These are phyloP conservation scores for Stegostoma tigrinum DNA, from an alignment of 2,113 vertebrate genomes.

Conservation along the genomic window DNA sequence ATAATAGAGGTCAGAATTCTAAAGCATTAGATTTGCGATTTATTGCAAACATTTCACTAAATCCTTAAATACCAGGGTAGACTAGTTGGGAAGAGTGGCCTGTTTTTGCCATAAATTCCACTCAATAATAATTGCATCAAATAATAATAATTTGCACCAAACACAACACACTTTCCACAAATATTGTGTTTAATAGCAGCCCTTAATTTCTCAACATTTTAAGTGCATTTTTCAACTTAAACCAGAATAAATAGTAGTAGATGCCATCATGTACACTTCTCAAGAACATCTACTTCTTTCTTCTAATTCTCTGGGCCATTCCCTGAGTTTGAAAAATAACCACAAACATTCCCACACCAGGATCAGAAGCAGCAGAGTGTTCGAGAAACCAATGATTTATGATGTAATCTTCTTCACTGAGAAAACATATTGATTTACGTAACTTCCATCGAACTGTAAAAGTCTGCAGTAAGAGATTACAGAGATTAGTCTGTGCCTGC, in stretches of 20 bases:
- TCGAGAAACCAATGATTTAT: constrained; percentile 76
- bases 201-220: neutral
- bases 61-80: neutral
- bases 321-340: neutral
- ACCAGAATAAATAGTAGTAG: neutral
- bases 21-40: neutral
- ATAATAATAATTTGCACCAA: neutral
- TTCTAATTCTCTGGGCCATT: neutral
- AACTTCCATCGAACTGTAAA: constrained; percentile 39
- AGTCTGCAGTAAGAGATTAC: constrained; percentile 37
- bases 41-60: neutral
- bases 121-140: neutral
- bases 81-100: neutral
- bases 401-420: constrained; percentile 59
- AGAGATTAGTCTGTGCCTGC: constrained; percentile 23
- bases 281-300: neutral
- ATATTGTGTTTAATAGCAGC: neutral
- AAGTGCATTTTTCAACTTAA: neutral
- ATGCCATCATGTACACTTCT: too few relatives aligned
- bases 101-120: neutral
- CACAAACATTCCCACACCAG: too few relatives aligned
- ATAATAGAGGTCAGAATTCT: neutral
- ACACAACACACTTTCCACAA: neutral
- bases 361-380: constrained; percentile 48
- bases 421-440: constrained; percentile 73